Percentiles rank a stretch among this genome's conserved stretches.
These are phyloP conservation scores for Notamacropus eugenii DNA, from an alignment of 2,797 vertebrate genomes.

Conservation along the genomic window DNA sequence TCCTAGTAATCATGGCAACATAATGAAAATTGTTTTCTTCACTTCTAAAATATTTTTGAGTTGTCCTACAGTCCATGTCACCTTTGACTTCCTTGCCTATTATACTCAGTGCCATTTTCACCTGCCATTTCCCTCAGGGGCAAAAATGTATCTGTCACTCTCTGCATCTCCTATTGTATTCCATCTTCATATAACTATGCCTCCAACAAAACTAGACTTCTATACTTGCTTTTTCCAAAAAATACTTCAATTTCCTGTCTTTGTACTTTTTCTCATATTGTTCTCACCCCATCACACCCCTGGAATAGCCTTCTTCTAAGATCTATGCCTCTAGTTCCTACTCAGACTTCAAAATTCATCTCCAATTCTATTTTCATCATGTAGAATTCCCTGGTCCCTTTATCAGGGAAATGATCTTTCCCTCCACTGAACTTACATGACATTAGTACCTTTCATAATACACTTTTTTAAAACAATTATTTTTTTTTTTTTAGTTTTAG, in stretches of 20 bases:
- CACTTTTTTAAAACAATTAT: neutral
- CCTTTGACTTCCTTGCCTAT: neutral
- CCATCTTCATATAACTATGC: neutral
- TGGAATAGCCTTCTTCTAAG: neutral
- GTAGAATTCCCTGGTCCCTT: neutral
- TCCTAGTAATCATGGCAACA: neutral
- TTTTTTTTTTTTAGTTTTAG: too few relatives aligned
- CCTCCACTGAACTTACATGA: neutral
- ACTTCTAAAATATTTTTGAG: neutral
- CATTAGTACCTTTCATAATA: neutral
- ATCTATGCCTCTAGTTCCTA: neutral
- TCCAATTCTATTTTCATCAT: neutral
- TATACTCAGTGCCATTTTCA: neutral
- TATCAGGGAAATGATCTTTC: neutral
- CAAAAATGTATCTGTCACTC: neutral
- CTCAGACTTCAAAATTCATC: neutral
- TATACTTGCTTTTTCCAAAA: neutral
- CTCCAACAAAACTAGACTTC: neutral
- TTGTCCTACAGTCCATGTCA: neutral
- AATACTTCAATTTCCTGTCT: neutral
- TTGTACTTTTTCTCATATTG: neutral
- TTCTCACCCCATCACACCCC: neutral
- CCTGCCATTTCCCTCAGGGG: neutral
- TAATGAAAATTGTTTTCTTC: neutral
- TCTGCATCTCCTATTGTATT: neutral